These are phyloP conservation scores for Camelus dromedarius DNA, from an alignment of 2,113 vertebrate genomes.

Conservation along the genomic window DNA sequence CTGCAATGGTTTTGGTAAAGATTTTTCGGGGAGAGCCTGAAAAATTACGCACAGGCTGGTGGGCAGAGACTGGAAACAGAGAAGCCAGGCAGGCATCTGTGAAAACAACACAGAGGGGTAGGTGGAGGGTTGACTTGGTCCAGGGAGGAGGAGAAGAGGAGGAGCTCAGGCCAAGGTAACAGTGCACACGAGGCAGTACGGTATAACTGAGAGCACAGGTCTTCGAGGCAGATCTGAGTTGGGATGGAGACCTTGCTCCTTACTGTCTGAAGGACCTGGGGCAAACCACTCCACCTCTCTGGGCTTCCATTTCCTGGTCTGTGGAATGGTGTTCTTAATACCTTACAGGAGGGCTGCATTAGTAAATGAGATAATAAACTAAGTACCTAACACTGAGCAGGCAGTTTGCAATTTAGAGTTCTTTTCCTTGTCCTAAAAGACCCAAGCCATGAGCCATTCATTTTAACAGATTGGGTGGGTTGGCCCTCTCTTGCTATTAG, in stretches of 20 bases:
- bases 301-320: background rate
- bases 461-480: background rate
- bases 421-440: background rate
- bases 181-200: background rate
- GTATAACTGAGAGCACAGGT: background rate
- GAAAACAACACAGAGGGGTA: background rate
- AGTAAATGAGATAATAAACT: background rate
- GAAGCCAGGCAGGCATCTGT: background rate
- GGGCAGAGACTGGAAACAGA: background rate
- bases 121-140: background rate
- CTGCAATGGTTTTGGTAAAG: background rate
- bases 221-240: background rate
- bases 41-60: background rate
- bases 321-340: background rate
- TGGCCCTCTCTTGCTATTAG: background rate
- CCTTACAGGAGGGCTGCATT: background rate
- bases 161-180: background rate
- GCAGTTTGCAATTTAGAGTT: background rate
- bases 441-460: background rate
- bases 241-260: background rate
- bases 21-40: background rate
- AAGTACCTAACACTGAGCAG: background rate
- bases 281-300: background rate
- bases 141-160: background rate
- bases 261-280: background rate